phyloP scores from a whole-genome alignment of 2,888 invertebrate species.

The Orchesellides sinensis region DNA sequence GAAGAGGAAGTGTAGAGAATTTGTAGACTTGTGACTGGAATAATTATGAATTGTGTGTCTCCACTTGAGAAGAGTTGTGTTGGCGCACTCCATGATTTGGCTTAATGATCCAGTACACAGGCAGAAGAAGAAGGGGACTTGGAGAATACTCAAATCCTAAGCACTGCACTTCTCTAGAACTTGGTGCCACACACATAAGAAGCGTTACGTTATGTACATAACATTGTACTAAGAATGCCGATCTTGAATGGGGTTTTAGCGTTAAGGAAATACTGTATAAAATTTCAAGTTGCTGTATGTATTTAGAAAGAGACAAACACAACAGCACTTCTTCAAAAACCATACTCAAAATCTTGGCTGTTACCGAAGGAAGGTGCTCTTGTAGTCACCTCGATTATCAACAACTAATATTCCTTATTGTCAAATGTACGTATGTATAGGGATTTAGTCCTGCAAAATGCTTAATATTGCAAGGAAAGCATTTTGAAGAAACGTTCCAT shows the following conservation, averaged over 20 bases:
- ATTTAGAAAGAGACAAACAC: not conserved
- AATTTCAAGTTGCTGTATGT: no score
- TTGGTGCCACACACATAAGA: no score
- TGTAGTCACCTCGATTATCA: not conserved
- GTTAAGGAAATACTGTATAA: conserved; percentile 1
- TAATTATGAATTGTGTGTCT: conserved; percentile 74
- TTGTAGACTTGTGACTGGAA: conserved; percentile 74
- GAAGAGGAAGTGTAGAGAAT: conserved; percentile 62
- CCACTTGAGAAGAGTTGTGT: conserved; percentile 69
- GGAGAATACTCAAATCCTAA: conserved; percentile 68
- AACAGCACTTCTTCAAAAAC: not conserved
- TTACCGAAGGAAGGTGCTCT: not conserved
- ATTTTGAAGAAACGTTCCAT: not conserved
- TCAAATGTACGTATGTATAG: not conserved
- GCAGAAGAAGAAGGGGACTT: conserved; percentile 55
- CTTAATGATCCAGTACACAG: conserved; percentile 73
- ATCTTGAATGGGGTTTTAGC: no score
- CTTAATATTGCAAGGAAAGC: not conserved
- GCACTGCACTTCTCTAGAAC: conserved; percentile 22
- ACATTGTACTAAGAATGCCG: no score
- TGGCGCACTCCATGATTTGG: conserved; percentile 69
- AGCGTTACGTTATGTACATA: not conserved
- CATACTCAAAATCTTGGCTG: not conserved
- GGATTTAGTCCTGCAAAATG: not conserved
- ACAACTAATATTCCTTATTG: not conserved